Evolutionary conservation across 2,797 vertebrate genomes (phyloP), one percentile per base, ranked within the genome.

Genomic region (Helicolenus hilgendorfi): DNA sequence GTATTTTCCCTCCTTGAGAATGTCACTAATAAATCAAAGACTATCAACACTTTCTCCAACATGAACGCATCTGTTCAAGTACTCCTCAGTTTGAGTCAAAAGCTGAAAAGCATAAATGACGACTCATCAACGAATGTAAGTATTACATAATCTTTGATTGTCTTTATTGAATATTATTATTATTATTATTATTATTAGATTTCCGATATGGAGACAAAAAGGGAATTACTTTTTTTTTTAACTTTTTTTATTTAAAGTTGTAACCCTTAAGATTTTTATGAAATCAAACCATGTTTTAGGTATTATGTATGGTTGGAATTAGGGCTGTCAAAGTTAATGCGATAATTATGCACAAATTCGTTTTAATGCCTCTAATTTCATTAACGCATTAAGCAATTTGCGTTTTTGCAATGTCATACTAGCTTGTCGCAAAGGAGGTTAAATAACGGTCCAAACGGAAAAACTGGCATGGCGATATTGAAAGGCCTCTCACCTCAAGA

Each of bases 31-130:
- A 4, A 29, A 2, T n/a, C 73, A 0, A 0, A 6, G 0, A 1
- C 0, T 0, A 91, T 97, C 31, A 88, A 90, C 49, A 11, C 69
- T 1, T 56, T 2, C 2, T 4, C 92, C 59, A 96, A 97, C 71
- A 11, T 98, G 1, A 15, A 94, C 0, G 7, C 76, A 35, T 88
- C 96, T 3, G 77, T 97, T 5, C 0, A 1, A 0, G 75, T 97
- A 4, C 35, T 97, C 1, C 0, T 0, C 0, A 72, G 0, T 7
- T n/a, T 97, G 67, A 18, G 27, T 24, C 0, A 0, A 0, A 91
- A 86, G 58, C 67, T 77, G 0, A 0, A 0, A 0, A 0, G 0
- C 10, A 79, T 81, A 14, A 0, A 0, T 1, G n/a, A 62, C 0
- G 0, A 1, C 0, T 0, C 5, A 0, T 1, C 81, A 7, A 7